Conservation (phyloP, 1,140 invertebrate species). For the Scaptomyza graminum region DNA sequence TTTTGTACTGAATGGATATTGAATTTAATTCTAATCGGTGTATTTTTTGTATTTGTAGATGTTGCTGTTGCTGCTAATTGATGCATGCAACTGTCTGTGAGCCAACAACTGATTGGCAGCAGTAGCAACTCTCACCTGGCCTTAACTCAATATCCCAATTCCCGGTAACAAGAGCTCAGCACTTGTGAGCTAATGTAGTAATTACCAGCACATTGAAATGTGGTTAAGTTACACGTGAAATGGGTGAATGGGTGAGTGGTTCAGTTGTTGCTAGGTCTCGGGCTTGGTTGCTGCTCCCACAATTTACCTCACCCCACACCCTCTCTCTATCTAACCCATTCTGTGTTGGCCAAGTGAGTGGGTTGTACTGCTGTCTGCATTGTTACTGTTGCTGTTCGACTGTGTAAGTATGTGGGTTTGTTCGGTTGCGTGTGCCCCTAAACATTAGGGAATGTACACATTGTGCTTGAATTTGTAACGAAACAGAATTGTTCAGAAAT, state of each 20-base stretch:
- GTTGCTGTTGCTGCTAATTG: slow-evolving; percentile 57
- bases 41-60: not conserved
- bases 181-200: slow-evolving; percentile 61
- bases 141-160: not conserved
- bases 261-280: not conserved
- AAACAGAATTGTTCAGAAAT: no score
- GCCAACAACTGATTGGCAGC: slow-evolving; percentile 45
- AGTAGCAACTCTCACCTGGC: slow-evolving; percentile 10
- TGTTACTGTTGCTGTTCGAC: not conserved
- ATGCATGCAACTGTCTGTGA: slow-evolving; percentile 37
- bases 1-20: slow-evolving; percentile 29
- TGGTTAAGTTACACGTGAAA: slow-evolving; percentile 51
- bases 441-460: not conserved
- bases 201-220: slow-evolving; percentile 69
- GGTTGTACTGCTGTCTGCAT: slow-evolving; percentile 1
- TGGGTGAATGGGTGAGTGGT: slow-evolving; percentile 60
- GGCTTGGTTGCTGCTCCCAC: not conserved
- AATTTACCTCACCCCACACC: not conserved
- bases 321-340: no score
- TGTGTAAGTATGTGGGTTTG: slow-evolving; percentile 15
- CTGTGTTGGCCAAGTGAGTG: slow-evolving; percentile 25
- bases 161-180: slow-evolving; percentile 21
- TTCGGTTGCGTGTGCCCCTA: not conserved
- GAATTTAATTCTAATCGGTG: slow-evolving; percentile 36
- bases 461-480: not conserved